Conservation (phyloP, 2,888 invertebrate species). For the Fragum sueziense region DNA sequence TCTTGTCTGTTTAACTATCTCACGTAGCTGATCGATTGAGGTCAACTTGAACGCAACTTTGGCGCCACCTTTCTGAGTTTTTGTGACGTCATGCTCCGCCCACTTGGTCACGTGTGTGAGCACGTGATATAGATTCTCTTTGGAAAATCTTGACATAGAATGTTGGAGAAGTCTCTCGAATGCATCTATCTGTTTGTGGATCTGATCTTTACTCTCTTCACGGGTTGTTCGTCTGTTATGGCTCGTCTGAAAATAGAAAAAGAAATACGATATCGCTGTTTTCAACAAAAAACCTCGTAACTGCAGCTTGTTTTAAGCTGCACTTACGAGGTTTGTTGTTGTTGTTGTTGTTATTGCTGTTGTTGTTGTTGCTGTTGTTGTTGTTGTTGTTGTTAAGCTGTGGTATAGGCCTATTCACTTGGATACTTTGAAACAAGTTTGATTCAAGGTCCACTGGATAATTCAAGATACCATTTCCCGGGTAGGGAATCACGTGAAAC, state of each 20-base stretch:
- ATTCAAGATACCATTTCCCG: too few species aligned
- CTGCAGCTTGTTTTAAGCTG: background rate
- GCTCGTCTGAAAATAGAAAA: slow-evolving; percentile 45
- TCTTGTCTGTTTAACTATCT: slow-evolving; percentile 49
- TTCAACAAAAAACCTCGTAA: background rate
- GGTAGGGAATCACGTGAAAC: too few species aligned
- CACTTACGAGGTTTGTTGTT: background rate
- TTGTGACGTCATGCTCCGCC: slow-evolving; percentile 38
- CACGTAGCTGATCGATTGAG: slow-evolving; percentile 60
- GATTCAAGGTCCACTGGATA: too few species aligned
- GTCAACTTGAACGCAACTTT: slow-evolving; percentile 55
- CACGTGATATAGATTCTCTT: slow-evolving; percentile 67
- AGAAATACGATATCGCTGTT: too few species aligned
- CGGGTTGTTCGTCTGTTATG: slow-evolving; percentile 32
- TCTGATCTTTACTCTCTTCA: slow-evolving; percentile 56
- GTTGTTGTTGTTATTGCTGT: too few species aligned
- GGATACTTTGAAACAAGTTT: too few species aligned
- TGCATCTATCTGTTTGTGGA: slow-evolving; percentile 69
- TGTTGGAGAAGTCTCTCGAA: slow-evolving; percentile 74
- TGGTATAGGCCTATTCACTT: too few species aligned
- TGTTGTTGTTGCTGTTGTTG: too few species aligned
- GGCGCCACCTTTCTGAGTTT: slow-evolving; percentile 3
- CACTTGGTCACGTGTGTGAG: slow-evolving; percentile 60
- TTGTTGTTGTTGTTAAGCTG: too few species aligned
- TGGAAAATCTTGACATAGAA: slow-evolving; percentile 74